A percentile compares a stretch with the other conserved stretches of the same genome.
phyloP scores from a whole-genome alignment of 2,113 vertebrate genomes.

The Trogon melanurus region DNA sequence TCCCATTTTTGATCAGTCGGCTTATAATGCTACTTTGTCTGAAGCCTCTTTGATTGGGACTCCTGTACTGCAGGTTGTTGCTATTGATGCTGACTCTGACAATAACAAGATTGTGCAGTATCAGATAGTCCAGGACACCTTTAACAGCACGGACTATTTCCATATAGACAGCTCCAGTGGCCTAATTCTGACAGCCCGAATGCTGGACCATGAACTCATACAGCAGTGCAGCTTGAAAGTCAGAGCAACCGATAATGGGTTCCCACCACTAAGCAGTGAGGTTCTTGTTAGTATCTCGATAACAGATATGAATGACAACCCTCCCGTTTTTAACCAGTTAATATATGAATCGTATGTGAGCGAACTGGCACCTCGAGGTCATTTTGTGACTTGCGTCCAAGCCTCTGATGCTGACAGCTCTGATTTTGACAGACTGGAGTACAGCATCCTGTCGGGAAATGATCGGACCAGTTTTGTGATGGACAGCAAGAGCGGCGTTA shows the following conservation, averaged over 20 bases:
- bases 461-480: slow-evolving; percentile 91
- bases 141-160: slow-evolving; percentile 95
- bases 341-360: slow-evolving; percentile 95
- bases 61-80: slow-evolving; percentile 91
- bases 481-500: slow-evolving; percentile 86
- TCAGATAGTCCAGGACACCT: slow-evolving; percentile 90
- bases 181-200: slow-evolving; percentile 92
- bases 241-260: slow-evolving; percentile 91
- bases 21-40: slow-evolving; percentile 88
- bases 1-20: slow-evolving; percentile 86
- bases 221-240: slow-evolving; percentile 88
- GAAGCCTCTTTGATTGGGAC: slow-evolving; percentile 96
- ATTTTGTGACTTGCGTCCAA: slow-evolving; percentile 96
- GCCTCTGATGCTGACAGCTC: slow-evolving; percentile 94
- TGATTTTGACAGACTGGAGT: slow-evolving; percentile 88
- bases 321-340: slow-evolving; percentile 93
- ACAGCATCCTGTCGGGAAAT: slow-evolving; percentile 93
- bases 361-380: slow-evolving; percentile 90
- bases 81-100: slow-evolving; percentile 89
- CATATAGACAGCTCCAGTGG: slow-evolving; percentile 96
- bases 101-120: slow-evolving; percentile 90
- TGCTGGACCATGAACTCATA: slow-evolving; percentile 90
- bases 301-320: slow-evolving; percentile 94
- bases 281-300: slow-evolving; percentile 87
- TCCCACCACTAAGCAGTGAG: slow-evolving; percentile 90